These are phyloP conservation scores for Chloropsis cyanopogon DNA, from an alignment of 2,113 vertebrate species.

Conservation along the genomic window DNA sequence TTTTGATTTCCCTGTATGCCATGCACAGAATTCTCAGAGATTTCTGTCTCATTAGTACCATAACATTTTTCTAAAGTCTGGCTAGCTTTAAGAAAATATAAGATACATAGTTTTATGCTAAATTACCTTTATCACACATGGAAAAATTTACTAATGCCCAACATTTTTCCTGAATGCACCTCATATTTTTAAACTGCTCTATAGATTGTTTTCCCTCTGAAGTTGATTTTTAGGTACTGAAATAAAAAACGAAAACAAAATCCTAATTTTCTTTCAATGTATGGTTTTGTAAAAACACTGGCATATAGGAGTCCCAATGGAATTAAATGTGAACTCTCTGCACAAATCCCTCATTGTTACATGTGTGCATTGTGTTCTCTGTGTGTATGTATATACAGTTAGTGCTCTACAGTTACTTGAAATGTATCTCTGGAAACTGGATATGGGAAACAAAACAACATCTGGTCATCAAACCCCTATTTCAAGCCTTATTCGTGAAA, in stretches of 20 bases:
- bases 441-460: neutral
- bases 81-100: neutral
- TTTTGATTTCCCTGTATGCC: constrained; percentile 17
- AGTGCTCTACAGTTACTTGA: neutral
- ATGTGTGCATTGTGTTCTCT: rapidly evolving
- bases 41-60: neutral
- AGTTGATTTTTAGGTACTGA: neutral
- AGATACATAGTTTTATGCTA: neutral
- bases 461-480: neutral
- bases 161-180: neutral
- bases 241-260: neutral
- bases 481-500: neutral
- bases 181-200: neutral
- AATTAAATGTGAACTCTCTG: neutral
- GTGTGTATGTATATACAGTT: neutral
- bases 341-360: neutral
- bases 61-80: neutral
- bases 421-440: neutral
- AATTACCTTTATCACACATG: neutral
- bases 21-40: neutral
- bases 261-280: neutral
- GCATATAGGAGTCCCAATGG: neutral
- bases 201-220: neutral
- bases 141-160: neutral
- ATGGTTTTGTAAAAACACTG: neutral